Conservation (phyloP, 1,140 invertebrate genomes). For the Drosophila ambigua region DNA sequence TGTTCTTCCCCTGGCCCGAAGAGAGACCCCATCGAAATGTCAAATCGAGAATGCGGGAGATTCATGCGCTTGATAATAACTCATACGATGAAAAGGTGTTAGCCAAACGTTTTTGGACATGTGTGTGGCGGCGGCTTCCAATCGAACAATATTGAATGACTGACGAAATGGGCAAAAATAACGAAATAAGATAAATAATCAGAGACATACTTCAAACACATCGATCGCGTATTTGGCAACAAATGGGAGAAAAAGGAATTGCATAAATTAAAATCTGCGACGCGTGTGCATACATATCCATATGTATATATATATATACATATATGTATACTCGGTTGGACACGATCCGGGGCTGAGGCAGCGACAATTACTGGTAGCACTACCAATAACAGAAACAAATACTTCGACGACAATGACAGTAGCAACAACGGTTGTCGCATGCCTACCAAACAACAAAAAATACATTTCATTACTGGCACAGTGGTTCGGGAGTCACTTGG, state of each 20-base stretch:
- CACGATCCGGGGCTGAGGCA: slow-evolving; percentile 15
- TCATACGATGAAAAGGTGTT: slow-evolving; percentile 46
- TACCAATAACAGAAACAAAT: slow-evolving; percentile 35
- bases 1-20: slow-evolving; percentile 11
- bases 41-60: slow-evolving; percentile 26
- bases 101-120: slow-evolving; percentile 61
- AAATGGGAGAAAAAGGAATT: slow-evolving; percentile 52
- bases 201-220: slow-evolving; percentile 67
- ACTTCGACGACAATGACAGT: slow-evolving; percentile 30
- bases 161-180: slow-evolving; percentile 28
- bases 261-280: slow-evolving; percentile 71
- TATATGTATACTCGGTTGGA: too few relatives aligned
- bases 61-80: slow-evolving; percentile 52
- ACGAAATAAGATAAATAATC: slow-evolving; percentile 55
- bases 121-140: slow-evolving; percentile 30
- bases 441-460: slow-evolving; percentile 42
- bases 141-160: slow-evolving; percentile 57
- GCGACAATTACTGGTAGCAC: slow-evolving; percentile 23
- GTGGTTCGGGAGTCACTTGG: slow-evolving; percentile 29
- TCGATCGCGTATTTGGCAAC: slow-evolving; percentile 59
- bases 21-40: slow-evolving; percentile 32
- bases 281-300: slow-evolving; percentile 69
- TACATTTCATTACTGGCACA: slow-evolving; percentile 57
- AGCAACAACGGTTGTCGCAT: slow-evolving; percentile 50
- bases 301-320: too few relatives aligned